These are phyloP conservation scores for Agapornis roseicollis DNA, from an alignment of 2,113 vertebrate genomes.

Conservation along the genomic window DNA sequence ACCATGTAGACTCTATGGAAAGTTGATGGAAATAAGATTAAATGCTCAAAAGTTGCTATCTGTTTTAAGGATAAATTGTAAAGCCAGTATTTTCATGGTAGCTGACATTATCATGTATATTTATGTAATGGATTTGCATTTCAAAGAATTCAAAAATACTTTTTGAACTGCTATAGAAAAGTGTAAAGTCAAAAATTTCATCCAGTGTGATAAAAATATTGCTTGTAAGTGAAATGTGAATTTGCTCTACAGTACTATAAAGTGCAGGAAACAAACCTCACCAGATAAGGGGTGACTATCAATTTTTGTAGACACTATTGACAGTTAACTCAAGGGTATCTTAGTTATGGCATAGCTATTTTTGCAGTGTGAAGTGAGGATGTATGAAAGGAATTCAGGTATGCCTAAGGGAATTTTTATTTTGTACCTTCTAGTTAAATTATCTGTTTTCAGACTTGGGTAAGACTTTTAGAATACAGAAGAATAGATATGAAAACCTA, in stretches of 20 bases:
- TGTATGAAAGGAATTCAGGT: not conserved
- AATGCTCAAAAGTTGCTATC: not conserved
- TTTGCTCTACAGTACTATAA: not conserved
- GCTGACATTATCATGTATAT: not conserved
- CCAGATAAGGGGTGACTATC: not conserved
- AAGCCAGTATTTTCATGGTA: not conserved
- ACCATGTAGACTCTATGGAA: not conserved
- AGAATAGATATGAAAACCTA: not conserved
- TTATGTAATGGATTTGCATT: not conserved
- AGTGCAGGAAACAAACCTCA: not conserved
- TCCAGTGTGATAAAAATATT: not conserved
- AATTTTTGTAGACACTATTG: not conserved
- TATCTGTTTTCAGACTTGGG: not conserved
- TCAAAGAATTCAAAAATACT: not conserved
- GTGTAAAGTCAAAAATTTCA: not conserved
- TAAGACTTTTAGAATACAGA: not conserved
- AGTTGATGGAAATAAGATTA: not conserved
- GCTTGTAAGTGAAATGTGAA: not conserved
- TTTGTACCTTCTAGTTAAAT: not conserved
- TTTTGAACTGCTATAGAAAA: not conserved
- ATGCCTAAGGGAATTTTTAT: not conserved
- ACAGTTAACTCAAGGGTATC: not conserved
- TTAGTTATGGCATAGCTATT: not conserved
- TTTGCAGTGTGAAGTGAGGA: not conserved
- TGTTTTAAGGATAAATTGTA: not conserved